Percentiles rank a stretch among this genome's conserved stretches.
Conservation (phyloP, 2,113 vertebrate genomes). For the Meleagris gallopavo region DNA sequence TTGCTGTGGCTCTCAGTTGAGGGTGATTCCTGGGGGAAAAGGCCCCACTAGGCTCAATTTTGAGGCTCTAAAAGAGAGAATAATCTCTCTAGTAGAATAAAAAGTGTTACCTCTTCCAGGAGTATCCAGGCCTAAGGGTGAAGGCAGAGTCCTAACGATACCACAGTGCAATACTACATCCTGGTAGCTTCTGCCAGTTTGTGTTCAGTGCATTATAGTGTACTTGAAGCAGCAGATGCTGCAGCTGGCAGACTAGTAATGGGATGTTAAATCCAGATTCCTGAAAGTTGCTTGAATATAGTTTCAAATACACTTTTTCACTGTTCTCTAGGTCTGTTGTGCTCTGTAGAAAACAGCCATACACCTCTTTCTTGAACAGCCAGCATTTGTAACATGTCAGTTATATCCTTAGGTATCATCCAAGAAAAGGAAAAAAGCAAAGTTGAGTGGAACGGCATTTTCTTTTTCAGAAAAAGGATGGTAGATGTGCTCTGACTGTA, state of each 20-base stretch:
- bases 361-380: not conserved
- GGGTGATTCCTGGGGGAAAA: not conserved
- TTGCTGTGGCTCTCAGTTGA: not conserved
- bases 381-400: not conserved
- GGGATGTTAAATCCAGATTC: not conserved
- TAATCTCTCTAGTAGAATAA: not conserved
- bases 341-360: not conserved
- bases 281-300: not conserved
- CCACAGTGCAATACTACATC: not conserved
- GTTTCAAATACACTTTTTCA: not conserved
- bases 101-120: rapidly evolving
- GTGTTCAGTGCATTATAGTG: not conserved
- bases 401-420: not conserved
- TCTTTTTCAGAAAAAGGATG: not conserved
- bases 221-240: not conserved
- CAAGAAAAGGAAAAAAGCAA: not conserved
- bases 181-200: not conserved
- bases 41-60: not conserved
- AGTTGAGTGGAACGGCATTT: not conserved
- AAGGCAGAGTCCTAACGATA: not conserved
- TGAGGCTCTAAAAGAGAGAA: not conserved
- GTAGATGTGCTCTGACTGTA: not conserved
- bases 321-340: not conserved
- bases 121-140: not conserved
- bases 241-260: not conserved